Evolutionary conservation across 2,797 vertebrate genomes (phyloP), one percentile per base, ranked within the genome.

Genomic region (Denticeps clupeoides): DNA sequence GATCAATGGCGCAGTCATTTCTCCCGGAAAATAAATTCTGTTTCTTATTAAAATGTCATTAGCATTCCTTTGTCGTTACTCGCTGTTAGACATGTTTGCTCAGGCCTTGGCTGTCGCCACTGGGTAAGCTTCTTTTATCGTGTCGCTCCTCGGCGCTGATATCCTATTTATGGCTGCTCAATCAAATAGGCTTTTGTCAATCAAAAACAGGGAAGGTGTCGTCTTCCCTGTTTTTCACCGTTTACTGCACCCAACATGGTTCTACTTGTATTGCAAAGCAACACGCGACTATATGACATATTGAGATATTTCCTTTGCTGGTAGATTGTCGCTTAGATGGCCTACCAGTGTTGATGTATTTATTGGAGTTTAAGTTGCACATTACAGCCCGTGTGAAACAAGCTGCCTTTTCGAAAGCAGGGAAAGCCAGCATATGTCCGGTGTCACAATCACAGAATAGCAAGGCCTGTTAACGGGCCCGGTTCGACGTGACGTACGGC

Each of bases 91-190:
- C 31, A 21, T 82, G 69, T 89, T 87, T 83, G 76, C 72, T 70
- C 60, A 80, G 75, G 80, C 59, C 1, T 63, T 71, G 73, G 69
- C 81, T 83, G 87, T 88, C 84, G 69, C 87, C 83, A 77, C 62
- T 73, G 72, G 70, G 72, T 82, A 83, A 81, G 77, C 63, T 73
- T 62, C 66, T 84, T 87, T 87, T 82, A 88, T 90, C 82, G 59
- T 65, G 51, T 55, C 57, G 75, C 53, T 42, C 66, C 80, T 74
- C 75, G 87, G 80, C 76, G 79, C 84, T 79, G 79, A 85, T 67
- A 58, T 21, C 35, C 35, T 72, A 29, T 62, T 52, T 81, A 74
- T 65, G 78, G 78, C 74, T 67, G 64, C 62, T 68, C 82, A 86
- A 84, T 85, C 82, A 81, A 75, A 56, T 62, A 69, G 22, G 9